Conservation (phyloP, 2,888 invertebrate genomes). For the Willowsia nigromaculata region DNA sequence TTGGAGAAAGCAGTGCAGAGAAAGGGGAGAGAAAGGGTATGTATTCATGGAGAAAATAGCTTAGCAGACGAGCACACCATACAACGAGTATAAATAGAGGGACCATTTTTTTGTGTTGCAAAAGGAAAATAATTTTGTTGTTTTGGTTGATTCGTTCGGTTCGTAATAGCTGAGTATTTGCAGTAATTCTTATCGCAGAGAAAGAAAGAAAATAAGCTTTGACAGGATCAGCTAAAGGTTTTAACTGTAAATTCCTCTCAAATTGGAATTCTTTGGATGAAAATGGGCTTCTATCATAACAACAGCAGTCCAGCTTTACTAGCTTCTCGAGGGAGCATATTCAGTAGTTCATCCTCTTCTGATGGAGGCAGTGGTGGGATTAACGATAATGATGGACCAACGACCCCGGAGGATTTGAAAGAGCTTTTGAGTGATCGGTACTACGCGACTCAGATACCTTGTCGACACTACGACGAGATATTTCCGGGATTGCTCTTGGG, state of each 20-base stretch:
- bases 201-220: not conserved
- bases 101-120: not conserved
- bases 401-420: slow-evolving; percentile 62
- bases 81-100: not conserved
- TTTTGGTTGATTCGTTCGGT: not conserved
- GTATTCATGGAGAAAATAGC: not conserved
- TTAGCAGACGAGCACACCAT: not conserved
- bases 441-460: slow-evolving; percentile 49
- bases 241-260: not conserved
- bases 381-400: slow-evolving; percentile 15
- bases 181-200: not conserved
- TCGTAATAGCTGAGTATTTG: too few relatives aligned
- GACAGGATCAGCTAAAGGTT: not conserved
- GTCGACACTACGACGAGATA: slow-evolving; percentile 70
- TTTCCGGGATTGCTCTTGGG: slow-evolving; percentile 64
- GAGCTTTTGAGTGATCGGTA: slow-evolving; percentile 57
- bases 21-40: not conserved
- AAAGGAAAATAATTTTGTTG: not conserved
- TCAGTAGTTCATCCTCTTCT: slow-evolving; percentile 28
- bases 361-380: slow-evolving; percentile 11
- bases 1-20: slow-evolving; percentile 27
- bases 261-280: slow-evolving; percentile 11
- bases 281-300: slow-evolving; percentile 42
- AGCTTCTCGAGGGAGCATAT: slow-evolving; percentile 20
- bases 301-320: slow-evolving; percentile 9